Evolutionary conservation across 2,113 vertebrate genomes (phyloP).

Genomic region (Syngnathoides biaculeatus): DNA sequence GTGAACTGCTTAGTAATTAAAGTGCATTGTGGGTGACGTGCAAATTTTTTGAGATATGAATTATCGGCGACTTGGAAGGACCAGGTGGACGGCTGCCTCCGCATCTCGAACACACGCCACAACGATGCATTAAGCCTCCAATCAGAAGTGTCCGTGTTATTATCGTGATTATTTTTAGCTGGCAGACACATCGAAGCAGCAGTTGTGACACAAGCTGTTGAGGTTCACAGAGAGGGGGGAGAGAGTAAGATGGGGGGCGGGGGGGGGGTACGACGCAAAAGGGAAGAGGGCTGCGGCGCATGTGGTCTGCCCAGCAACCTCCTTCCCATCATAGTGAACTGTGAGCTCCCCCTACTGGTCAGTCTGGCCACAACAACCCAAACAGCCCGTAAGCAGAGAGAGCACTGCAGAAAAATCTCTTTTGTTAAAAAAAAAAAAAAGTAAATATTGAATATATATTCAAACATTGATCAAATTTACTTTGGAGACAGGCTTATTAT

Average conservation of each 20-base stretch:
- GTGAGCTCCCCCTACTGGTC: constrained; percentile 87
- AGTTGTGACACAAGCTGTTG: constrained; percentile 20
- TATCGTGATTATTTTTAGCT: constrained; percentile 5
- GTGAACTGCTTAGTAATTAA: no score
- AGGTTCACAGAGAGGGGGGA: constrained; percentile 17
- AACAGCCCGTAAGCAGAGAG: no score
- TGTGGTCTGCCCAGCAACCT: constrained; percentile 39
- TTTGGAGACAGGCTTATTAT: neutral
- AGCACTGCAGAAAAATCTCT: neutral
- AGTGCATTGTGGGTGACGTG: neutral
- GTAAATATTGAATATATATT: neutral
- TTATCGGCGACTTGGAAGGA: constrained; percentile 46
- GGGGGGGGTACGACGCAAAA: neutral
- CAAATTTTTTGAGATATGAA: neutral
- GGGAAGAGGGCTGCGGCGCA: constrained; percentile 18
- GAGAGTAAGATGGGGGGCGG: no score
- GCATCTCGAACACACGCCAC: neutral
- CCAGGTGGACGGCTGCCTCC: no score
- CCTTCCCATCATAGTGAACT: constrained; percentile 62
- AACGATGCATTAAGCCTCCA: neutral
- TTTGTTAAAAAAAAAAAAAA: neutral
- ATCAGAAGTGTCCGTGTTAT: neutral
- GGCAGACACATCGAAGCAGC: constrained; percentile 11
- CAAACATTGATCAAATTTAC: neutral
- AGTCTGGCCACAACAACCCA: neutral